Percentiles rank a stretch among this genome's conserved stretches.
These are phyloP conservation scores for Phthorimaea operculella DNA, from an alignment of 1,140 invertebrate species.

Conservation along the genomic window DNA sequence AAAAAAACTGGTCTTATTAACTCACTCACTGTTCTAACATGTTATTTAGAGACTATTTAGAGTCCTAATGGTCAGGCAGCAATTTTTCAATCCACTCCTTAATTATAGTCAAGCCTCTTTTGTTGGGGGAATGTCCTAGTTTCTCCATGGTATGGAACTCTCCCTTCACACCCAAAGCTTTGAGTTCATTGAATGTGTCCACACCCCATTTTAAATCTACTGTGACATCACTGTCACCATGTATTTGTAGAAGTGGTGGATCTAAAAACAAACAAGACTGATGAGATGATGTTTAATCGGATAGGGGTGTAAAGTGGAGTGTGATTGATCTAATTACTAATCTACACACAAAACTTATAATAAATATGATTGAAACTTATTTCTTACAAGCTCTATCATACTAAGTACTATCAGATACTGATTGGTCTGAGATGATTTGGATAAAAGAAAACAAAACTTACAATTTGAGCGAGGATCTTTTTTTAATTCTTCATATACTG, in stretches of 20 bases:
- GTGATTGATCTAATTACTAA: too few species aligned
- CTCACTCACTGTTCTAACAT: too few species aligned
- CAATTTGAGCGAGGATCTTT: conserved; percentile 16
- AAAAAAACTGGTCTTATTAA: too few species aligned
- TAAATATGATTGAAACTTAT: too few species aligned
- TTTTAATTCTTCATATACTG: conserved; percentile 69
- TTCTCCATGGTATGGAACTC: conserved; percentile 43
- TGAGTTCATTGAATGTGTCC: conserved; percentile 34
- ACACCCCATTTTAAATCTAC: conserved; percentile 40
- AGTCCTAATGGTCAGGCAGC: conserved; percentile 32
- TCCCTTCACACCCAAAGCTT: conserved; percentile 35
- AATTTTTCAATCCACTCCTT: conserved; percentile 44
- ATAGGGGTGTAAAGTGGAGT: too few species aligned
- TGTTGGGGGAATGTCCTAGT: conserved; percentile 52
- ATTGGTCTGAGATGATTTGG: too few species aligned
- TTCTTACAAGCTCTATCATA: too few species aligned
- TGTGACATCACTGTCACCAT: conserved; percentile 49
- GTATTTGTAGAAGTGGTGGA: conserved; percentile 49
- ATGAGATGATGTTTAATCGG: too few species aligned
- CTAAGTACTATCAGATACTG: too few species aligned
- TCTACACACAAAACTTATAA: too few species aligned
- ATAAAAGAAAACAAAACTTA: conserved; percentile 4
- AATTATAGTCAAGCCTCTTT: conserved; percentile 36
- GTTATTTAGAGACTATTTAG: neutral
- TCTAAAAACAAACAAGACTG: conserved; percentile 18